Evolutionary conservation across 2,888 invertebrate genomes (phyloP), one percentile per base, ranked within the genome.

Genomic region (Drosophila monieri): DNA sequence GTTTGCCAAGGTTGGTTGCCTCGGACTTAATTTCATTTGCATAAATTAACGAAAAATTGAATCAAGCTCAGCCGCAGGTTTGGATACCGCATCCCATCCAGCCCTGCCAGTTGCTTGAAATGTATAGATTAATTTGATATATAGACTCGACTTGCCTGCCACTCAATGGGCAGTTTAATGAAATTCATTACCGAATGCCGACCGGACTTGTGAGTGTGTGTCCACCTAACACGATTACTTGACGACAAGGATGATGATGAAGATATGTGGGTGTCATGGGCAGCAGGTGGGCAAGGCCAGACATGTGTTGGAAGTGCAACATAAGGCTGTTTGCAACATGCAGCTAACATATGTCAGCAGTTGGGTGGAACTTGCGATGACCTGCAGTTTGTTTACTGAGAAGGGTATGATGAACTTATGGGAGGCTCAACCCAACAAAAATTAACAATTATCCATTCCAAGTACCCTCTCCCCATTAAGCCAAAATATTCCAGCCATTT

Each of bases 11-110:
- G 62, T 53, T 71, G 54, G 49, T 52, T 71, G 57, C 21, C 52
- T 43, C 25, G 52, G 73, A 52, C 51, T 59, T 58, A 58, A 72
- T 72, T 72, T 72, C 43, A 59, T 72, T 59, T 48, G 48, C 71
- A 65, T 72, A 73, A 72, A 72, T 65, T 72, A 62, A 60, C 69
- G 51, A 70, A 70, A 69, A 68, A 70, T 70, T 69, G 60, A 69
- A 60, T 67, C 57, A 69, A 25, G 10, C 15, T 12, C 27, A 23
- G 21, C 35, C 43, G 27, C 48, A 32, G 61, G 27, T 35, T 43
- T 21, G 27, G 49, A n/a, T n/a, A n/a, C n/a, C n/a, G n/a, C 43
- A 27, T 62, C 27, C 10, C 41, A 12, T 43, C 43, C 41, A 8
- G 6, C 18, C 43, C 14, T 47, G 10, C 3, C 4, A 21, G 10